Conservation (phyloP, 2,113 vertebrate genomes). For the Tragelaphus imberbis region DNA sequence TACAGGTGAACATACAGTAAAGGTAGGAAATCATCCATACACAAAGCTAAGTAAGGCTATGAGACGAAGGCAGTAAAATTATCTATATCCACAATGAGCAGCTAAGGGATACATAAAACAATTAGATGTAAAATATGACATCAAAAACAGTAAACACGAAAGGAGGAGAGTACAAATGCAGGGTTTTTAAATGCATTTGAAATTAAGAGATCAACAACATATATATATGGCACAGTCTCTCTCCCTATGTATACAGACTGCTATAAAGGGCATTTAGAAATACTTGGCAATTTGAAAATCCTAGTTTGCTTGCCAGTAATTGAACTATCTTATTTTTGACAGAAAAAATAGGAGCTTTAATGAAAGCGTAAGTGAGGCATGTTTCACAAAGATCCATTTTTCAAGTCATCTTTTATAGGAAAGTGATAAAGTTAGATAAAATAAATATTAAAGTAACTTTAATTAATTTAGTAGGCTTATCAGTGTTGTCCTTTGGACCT, state of each 20-base stretch:
- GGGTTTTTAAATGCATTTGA: not conserved
- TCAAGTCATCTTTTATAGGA: not conserved
- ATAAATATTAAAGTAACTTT: constrained; percentile 5
- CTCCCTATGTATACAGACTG: not conserved
- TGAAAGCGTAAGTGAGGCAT: not conserved
- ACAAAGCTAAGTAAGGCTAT: not conserved
- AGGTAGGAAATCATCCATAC: not conserved
- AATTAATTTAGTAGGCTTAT: not conserved
- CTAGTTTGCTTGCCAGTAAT: not conserved
- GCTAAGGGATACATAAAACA: not conserved
- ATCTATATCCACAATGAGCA: not conserved
- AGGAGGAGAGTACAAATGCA: not conserved
- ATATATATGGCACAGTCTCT: not conserved
- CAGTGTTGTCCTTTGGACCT: not conserved
- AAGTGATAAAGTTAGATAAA: constrained; percentile 8
- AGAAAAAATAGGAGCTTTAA: not conserved
- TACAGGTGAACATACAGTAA: not conserved
- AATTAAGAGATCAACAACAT: not conserved
- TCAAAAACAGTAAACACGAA: not conserved
- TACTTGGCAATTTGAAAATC: not conserved
- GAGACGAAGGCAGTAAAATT: not conserved
- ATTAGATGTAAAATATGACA: not conserved
- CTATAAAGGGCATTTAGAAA: not conserved
- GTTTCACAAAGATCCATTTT: not conserved
- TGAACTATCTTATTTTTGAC: constrained; percentile 20